A percentile compares a stretch with the other conserved stretches of the same genome.
Evolutionary conservation across 2,888 invertebrate species (phyloP).

Genomic region (Branchipolynoe longqiensis): DNA sequence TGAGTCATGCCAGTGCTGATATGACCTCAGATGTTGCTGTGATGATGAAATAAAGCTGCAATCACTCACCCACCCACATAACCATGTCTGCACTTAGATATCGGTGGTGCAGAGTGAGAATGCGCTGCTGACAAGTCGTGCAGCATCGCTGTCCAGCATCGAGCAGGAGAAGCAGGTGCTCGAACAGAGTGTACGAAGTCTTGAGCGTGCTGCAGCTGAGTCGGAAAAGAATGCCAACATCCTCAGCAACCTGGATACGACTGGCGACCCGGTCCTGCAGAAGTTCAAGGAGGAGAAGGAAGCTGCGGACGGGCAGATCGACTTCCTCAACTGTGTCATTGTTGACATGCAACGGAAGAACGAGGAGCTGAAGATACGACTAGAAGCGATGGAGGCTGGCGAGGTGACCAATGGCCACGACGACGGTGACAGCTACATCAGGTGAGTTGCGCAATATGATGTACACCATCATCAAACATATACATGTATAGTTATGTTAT

Average conservation of each 20-base stretch:
- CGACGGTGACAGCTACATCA: conserved; percentile 29
- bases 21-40: too few relatives aligned
- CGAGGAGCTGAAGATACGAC: conserved; percentile 89
- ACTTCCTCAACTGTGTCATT: conserved; percentile 97
- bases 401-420: conserved; percentile 79
- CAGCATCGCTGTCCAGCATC: conserved; percentile 68
- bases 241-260: conserved; percentile 65
- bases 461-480: too few relatives aligned
- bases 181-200: conserved; percentile 70
- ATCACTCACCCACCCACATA: not conserved
- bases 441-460: too few relatives aligned
- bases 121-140: conserved; percentile 67
- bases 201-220: conserved; percentile 72
- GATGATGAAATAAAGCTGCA: not conserved
- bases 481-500: too few relatives aligned
- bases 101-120: conserved; percentile 71
- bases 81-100: not conserved
- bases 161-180: conserved; percentile 72
- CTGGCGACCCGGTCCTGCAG: conserved; percentile 66
- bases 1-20: too few relatives aligned
- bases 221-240: conserved; percentile 70
- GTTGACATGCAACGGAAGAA: conserved; percentile 97
- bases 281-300: conserved; percentile 72
- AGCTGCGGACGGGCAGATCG: conserved; percentile 80
- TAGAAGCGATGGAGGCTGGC: conserved; percentile 90